Percentiles rank a stretch among this genome's conserved stretches.
phyloP scores from a whole-genome alignment of 2,797 vertebrate genomes.

The Cuculus canorus region DNA sequence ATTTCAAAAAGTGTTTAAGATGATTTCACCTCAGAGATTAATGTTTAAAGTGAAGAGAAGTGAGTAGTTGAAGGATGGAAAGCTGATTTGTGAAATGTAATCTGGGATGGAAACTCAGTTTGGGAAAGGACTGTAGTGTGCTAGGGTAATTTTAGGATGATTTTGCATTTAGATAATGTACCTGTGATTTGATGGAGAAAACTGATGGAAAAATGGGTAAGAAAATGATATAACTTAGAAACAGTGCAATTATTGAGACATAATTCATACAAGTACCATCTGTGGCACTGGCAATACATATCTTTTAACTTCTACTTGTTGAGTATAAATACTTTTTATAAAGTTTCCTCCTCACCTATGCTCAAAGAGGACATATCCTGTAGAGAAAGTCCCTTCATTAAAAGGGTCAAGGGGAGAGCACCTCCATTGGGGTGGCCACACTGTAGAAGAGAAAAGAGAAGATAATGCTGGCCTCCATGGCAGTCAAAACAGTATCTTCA shows the following conservation, averaged over 20 bases:
- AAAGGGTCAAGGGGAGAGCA: background rate
- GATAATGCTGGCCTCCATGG: accelerated
- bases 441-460: background rate
- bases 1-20: conserved; percentile 29
- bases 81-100: conserved; percentile 21
- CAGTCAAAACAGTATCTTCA: background rate
- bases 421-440: background rate
- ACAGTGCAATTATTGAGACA: background rate
- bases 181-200: conserved; percentile 3
- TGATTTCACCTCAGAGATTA: background rate
- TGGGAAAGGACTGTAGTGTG: background rate
- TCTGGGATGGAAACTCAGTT: background rate
- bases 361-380: background rate
- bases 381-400: background rate
- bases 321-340: background rate
- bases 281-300: background rate
- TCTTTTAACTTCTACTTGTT: background rate
- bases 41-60: conserved; percentile 20
- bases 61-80: background rate
- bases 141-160: background rate
- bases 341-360: background rate
- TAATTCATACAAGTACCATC: background rate
- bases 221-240: background rate
- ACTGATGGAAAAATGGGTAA: background rate
- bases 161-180: conserved; percentile 11